phyloP scores from a whole-genome alignment of 2,888 invertebrate genomes.

The Scrobipalpa costella region DNA sequence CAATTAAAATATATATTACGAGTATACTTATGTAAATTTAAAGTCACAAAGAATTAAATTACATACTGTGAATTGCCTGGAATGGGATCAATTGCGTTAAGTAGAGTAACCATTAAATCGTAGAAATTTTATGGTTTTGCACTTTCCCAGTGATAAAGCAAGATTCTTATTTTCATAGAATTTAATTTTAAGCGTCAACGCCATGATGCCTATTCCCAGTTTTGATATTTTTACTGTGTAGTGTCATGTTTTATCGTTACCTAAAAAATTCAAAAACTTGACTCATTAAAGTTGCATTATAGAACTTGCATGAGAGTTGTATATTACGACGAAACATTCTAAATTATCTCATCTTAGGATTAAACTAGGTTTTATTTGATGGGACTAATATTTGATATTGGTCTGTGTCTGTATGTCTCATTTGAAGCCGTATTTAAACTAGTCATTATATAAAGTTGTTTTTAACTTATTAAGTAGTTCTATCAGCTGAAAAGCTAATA shows the following conservation, averaged over 20 bases:
- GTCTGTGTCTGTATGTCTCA: no score
- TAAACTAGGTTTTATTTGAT: no score
- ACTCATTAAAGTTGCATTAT: no score
- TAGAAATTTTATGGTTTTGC: conserved; percentile 28
- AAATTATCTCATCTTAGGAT: no score
- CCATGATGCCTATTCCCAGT: neutral
- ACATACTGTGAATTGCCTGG: conserved; percentile 69
- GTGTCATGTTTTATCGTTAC: no score
- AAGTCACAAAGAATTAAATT: conserved; percentile 28
- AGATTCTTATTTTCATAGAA: neutral
- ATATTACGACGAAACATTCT: no score
- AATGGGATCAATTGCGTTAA: conserved; percentile 78
- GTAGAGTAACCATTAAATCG: conserved; percentile 51
- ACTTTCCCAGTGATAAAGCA: neutral
- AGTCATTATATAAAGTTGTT: neutral
- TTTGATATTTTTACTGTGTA: neutral
- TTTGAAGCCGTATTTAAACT: no score
- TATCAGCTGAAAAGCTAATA: neutral
- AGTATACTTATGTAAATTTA: conserved; percentile 26
- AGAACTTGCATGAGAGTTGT: no score
- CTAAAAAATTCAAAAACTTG: no score
- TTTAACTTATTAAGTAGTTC: neutral
- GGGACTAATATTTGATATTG: no score
- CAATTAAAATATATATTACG: conserved; percentile 27
- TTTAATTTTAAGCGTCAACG: neutral